phyloP scores from a whole-genome alignment of 2,888 invertebrate genomes.

The Trissonchulus sp. region DNA sequence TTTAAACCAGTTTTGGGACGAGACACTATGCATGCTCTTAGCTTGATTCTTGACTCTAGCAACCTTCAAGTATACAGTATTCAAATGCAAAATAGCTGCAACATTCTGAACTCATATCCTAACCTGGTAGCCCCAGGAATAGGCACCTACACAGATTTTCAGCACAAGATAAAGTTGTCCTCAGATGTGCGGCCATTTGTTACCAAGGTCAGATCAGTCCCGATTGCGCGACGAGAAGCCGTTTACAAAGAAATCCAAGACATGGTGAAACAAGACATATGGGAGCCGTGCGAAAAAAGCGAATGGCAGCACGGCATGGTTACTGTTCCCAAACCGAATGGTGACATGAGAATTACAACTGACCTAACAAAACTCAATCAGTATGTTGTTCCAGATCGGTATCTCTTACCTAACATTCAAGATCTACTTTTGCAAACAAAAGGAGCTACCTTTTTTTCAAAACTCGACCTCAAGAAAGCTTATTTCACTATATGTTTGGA shows the following conservation, averaged over 20 bases:
- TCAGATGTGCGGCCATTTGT: not conserved
- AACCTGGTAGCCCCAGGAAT: not conserved
- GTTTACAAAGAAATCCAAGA: not conserved
- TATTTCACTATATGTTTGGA: not conserved
- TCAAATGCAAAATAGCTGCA: not conserved
- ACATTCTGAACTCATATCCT: not conserved
- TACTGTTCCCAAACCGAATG: not conserved
- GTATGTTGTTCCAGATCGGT: not conserved
- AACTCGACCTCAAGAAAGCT: not conserved
- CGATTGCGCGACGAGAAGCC: conserved; percentile 13
- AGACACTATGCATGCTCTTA: not conserved
- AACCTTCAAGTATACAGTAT: not conserved
- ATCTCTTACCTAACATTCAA: not conserved
- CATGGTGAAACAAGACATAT: conserved; percentile 21
- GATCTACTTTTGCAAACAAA: not conserved
- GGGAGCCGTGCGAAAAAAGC: not conserved
- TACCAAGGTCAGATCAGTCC: not conserved
- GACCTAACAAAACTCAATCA: conserved; percentile 4
- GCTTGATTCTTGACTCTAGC: not conserved
- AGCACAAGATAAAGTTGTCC: not conserved
- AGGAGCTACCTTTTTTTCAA: not conserved
- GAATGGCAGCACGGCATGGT: conserved; percentile 15
- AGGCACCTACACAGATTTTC: not conserved
- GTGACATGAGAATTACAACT: not conserved
- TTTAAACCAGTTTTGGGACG: not conserved